Conservation (phyloP, 2,113 vertebrate genomes). For the Callaeas wilsoni region DNA sequence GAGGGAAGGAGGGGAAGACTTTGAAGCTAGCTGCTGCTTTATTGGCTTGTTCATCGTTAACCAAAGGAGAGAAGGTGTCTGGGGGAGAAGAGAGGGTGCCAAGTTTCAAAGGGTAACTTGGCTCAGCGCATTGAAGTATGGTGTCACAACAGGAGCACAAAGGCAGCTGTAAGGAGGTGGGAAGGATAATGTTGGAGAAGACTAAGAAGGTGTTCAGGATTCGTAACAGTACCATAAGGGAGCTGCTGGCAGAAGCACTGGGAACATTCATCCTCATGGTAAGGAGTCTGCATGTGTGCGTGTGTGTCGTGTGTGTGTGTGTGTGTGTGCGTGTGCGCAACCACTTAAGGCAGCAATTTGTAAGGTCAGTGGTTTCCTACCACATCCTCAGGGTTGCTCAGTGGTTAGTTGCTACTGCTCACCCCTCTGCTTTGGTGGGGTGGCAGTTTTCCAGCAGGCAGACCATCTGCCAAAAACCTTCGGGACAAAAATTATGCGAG, state of each 20-base stretch:
- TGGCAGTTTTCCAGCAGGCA: background rate
- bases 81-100: background rate
- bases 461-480: background rate
- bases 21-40: background rate
- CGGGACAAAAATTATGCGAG: background rate
- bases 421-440: background rate
- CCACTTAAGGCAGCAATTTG: background rate
- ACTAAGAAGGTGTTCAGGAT: background rate
- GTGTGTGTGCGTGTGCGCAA: fast-evolving
- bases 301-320: fast-evolving
- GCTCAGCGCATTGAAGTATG: background rate
- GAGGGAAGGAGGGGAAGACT: background rate
- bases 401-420: background rate
- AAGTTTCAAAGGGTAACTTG: constrained; percentile 55
- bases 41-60: constrained; percentile 57
- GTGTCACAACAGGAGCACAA: background rate
- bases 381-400: background rate
- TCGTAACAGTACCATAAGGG: constrained; percentile 50
- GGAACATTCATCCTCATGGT: constrained; percentile 84
- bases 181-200: background rate
- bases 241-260: constrained; percentile 77
- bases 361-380: background rate
- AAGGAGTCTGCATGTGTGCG: background rate
- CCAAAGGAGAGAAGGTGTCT: constrained; percentile 6
- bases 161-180: fast-evolving